Percentiles rank a stretch among this genome's conserved stretches.
Evolutionary conservation across 2,113 vertebrate genomes (phyloP).

Genomic region (Chionodraco myersi): DNA sequence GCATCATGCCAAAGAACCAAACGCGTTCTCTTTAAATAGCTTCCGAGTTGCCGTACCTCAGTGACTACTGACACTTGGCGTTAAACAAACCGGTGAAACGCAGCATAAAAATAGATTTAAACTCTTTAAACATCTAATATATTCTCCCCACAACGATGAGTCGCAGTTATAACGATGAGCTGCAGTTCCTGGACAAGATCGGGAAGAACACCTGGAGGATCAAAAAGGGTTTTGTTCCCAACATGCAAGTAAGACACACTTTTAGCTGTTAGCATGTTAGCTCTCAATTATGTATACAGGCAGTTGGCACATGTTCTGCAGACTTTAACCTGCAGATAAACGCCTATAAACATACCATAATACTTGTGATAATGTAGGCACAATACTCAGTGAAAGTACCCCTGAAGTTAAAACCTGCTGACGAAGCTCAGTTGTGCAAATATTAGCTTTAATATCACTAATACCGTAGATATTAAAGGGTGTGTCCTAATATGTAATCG

Average conservation of each 20-base stretch:
- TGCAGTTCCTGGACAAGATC: constrained; percentile 94
- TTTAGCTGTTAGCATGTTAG: background rate
- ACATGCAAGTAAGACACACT: constrained; percentile 90
- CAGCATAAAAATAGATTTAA: background rate
- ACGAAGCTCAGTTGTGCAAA: background rate
- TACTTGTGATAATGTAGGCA: background rate
- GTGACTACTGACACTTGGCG: background rate
- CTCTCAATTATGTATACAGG: background rate
- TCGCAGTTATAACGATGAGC: constrained; percentile 95
- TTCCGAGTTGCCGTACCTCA: constrained; percentile 37
- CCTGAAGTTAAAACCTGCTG: background rate
- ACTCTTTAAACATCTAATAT: accelerated
- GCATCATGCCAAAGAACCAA: constrained; percentile 7
- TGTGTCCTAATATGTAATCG: background rate
- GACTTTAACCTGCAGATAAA: background rate
- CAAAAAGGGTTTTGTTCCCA: constrained; percentile 96
- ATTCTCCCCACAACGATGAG: constrained; percentile 83
- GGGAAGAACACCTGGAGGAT: constrained; percentile 93
- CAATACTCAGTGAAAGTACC: accelerated
- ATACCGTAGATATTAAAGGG: background rate
- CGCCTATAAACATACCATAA: accelerated
- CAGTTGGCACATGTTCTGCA: constrained; percentile 1
- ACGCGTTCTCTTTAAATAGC: background rate
- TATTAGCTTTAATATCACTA: background rate
- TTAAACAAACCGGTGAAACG: background rate